Evolutionary conservation across 2,797 vertebrate genomes (phyloP).

Genomic region (Aselliscus stoliczkanus): DNA sequence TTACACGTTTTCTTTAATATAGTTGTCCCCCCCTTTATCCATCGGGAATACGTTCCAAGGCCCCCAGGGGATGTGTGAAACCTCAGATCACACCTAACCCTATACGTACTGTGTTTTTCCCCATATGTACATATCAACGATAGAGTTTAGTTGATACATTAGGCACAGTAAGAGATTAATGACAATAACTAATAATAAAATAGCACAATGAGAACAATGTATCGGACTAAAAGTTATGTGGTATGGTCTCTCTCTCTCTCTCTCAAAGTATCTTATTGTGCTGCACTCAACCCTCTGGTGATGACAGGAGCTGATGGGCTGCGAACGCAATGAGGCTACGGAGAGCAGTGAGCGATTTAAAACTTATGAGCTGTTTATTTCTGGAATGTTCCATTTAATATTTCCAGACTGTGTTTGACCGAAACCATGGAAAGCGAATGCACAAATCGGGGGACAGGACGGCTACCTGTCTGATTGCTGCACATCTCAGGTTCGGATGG

Average conservation of each 20-base stretch:
- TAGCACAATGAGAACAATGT: not conserved
- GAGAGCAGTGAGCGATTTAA: too few species aligned
- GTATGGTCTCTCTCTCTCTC: not conserved
- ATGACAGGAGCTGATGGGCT: not conserved
- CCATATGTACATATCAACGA: not conserved
- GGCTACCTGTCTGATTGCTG: too few species aligned
- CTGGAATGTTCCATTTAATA: too few species aligned
- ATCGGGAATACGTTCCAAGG: not conserved
- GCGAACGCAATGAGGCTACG: too few species aligned
- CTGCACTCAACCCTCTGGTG: not conserved
- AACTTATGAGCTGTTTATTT: too few species aligned
- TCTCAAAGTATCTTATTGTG: not conserved
- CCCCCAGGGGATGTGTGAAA: too few species aligned
- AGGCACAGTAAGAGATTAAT: not conserved
- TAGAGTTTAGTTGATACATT: not conserved
- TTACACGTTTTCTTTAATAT: not conserved
- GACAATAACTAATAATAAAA: not conserved
- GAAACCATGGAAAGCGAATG: too few species aligned
- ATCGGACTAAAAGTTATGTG: not conserved
- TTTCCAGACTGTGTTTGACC: too few species aligned
- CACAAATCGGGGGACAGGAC: too few species aligned
- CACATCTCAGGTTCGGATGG: too few species aligned
- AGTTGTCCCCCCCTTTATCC: not conserved
- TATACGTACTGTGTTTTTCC: not conserved
- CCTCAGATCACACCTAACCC: too few species aligned